These are phyloP conservation scores for Aphelocoma coerulescens DNA, from an alignment of 2,113 vertebrate genomes.

Conservation along the genomic window DNA sequence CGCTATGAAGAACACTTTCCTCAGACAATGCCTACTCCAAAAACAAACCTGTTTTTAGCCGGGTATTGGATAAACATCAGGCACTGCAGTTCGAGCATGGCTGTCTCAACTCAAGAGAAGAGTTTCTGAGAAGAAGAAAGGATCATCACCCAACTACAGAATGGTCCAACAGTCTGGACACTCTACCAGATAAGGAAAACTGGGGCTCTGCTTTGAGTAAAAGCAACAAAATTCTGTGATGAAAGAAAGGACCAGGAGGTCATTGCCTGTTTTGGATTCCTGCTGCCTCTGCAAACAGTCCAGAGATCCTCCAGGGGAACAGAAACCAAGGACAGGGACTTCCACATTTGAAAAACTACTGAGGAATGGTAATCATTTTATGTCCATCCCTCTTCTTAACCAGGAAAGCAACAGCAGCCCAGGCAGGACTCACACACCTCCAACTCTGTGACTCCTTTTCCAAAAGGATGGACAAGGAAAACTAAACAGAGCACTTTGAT, in stretches of 20 bases:
- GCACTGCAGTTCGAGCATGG: not conserved
- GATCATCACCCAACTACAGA: not conserved
- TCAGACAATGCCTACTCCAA: not conserved
- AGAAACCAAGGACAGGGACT: not conserved
- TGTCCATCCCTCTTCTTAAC: not conserved
- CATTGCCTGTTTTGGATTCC: not conserved
- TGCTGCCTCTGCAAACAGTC: not conserved
- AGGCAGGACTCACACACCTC: not conserved
- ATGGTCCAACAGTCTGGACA: not conserved
- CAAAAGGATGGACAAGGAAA: not conserved
- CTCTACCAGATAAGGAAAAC: not conserved
- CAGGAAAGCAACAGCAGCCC: not conserved
- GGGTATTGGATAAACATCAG: not conserved
- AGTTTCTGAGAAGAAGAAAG: not conserved
- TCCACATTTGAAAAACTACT: not conserved
- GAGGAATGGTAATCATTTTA: not conserved
- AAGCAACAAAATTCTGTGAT: not conserved
- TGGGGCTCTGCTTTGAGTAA: not conserved
- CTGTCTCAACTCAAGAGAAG: fast-evolving
- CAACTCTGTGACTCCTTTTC: not conserved
- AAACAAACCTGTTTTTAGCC: not conserved
- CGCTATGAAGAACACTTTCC: not conserved
- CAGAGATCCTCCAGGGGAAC: not conserved
- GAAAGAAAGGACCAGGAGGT: not conserved
- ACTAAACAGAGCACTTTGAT: not conserved